Percentiles rank a stretch among this genome's conserved stretches.
phyloP scores from a whole-genome alignment of 1,140 invertebrate genomes.

The Zaprionus kolodkinae region DNA sequence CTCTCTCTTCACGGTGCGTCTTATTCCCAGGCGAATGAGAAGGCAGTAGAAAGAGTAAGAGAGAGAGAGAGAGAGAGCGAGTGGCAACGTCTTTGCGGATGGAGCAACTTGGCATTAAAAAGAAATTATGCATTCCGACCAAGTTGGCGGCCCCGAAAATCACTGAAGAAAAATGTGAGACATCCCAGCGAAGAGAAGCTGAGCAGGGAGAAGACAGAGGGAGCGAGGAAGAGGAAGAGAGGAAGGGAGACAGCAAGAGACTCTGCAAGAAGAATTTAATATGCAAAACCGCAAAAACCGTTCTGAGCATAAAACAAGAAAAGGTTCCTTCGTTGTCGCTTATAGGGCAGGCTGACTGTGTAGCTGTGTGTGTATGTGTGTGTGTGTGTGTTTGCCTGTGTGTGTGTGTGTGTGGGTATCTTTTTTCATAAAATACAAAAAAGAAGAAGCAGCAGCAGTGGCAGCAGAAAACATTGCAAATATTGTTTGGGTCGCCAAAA shows the following conservation, averaged over 20 bases:
- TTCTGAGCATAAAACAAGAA: constrained; percentile 51
- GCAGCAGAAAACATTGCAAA: constrained; percentile 69
- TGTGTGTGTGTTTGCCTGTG: constrained; percentile 5
- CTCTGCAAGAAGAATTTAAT: constrained; percentile 75
- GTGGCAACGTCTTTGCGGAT: constrained; percentile 21
- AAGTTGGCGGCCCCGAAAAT: constrained; percentile 80
- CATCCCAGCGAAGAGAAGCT: too few species aligned
- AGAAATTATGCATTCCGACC: constrained; percentile 83
- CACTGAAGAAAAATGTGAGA: constrained; percentile 75
- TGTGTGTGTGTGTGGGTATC: constrained; percentile 49
- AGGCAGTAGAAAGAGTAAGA: constrained; percentile 5
- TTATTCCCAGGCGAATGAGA: constrained; percentile 24
- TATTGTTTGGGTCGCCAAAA: constrained; percentile 83
- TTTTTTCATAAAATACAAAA: constrained; percentile 67
- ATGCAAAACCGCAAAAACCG: constrained; percentile 83
- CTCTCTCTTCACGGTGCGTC: background rate
- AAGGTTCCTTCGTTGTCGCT: constrained; percentile 13
- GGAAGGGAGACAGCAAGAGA: constrained; percentile 13
- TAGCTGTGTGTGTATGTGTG: background rate
- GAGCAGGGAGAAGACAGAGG: too few species aligned
- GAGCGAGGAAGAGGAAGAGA: background rate
- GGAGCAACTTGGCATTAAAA: constrained; percentile 71
- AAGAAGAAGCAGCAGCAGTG: constrained; percentile 9
- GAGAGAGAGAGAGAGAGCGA: background rate
- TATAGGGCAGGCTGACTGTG: constrained; percentile 2